These are phyloP conservation scores for Dryocosmus kuriphilus DNA, from an alignment of 2,888 invertebrate species.

Conservation along the genomic window DNA sequence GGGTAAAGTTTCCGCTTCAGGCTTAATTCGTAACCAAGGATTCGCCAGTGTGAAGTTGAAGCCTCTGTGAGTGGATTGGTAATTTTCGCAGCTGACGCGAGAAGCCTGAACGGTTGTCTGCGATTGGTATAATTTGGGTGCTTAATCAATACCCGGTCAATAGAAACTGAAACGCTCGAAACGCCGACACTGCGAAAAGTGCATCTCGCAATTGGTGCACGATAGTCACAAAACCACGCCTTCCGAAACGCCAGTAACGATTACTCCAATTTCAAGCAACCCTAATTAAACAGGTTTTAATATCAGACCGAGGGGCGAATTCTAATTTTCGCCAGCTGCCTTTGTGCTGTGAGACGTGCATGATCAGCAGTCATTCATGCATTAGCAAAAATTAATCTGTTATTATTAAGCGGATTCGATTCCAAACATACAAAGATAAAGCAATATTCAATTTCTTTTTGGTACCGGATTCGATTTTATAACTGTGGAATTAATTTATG, in stretches of 20 bases:
- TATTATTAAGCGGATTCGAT: background rate
- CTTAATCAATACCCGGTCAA: slow-evolving; percentile 45
- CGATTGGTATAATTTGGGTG: slow-evolving; percentile 59
- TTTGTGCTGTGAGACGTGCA: background rate
- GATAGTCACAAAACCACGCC: slow-evolving; percentile 44
- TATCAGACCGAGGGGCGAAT: slow-evolving; percentile 1
- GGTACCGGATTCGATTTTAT: too few relatives aligned
- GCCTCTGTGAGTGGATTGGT: slow-evolving; percentile 61
- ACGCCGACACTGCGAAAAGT: slow-evolving; percentile 42
- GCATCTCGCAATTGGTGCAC: slow-evolving; percentile 42
- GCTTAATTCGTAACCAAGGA: slow-evolving; percentile 55
- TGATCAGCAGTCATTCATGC: background rate
- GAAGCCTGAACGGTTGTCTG: slow-evolving; percentile 43
- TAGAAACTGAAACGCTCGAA: slow-evolving; percentile 44
- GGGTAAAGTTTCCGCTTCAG: slow-evolving; percentile 25
- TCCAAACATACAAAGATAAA: background rate
- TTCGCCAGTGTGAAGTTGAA: slow-evolving; percentile 62
- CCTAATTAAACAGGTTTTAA: slow-evolving; percentile 37
- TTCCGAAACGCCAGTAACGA: background rate
- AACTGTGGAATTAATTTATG: background rate
- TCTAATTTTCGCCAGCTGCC: slow-evolving; percentile 3
- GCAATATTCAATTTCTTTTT: too few relatives aligned
- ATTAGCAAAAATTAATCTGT: background rate
- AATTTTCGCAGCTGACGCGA: slow-evolving; percentile 69
- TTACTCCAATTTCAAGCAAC: slow-evolving; percentile 22